Evolutionary conservation across 2,797 vertebrate species (phyloP).

Genomic region (Chelon labrosus): DNA sequence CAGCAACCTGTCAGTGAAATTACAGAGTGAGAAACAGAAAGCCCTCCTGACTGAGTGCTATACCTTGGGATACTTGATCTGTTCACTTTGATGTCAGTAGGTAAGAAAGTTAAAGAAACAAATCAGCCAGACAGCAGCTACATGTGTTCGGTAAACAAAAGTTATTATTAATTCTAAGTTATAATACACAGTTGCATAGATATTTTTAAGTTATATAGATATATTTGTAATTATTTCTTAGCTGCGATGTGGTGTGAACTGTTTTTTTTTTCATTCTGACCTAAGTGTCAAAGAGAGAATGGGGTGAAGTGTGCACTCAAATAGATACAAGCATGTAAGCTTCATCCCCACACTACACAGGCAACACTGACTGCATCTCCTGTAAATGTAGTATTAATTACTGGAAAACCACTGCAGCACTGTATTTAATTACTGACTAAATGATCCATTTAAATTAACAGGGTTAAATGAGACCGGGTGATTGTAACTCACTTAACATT

Average conservation of each 20-base stretch:
- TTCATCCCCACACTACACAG: slow-evolving; percentile 32
- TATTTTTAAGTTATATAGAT: slow-evolving; percentile 6
- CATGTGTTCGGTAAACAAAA: slow-evolving; percentile 84
- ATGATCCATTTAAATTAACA: slow-evolving; percentile 84
- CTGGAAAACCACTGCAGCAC: slow-evolving; percentile 78
- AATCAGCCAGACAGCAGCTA: slow-evolving; percentile 78
- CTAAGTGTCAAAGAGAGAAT: slow-evolving; percentile 1
- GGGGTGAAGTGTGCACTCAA: slow-evolving; percentile 6
- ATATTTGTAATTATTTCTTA: slow-evolving; percentile 54
- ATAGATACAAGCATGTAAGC: slow-evolving; percentile 11
- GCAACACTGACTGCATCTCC: slow-evolving; percentile 63
- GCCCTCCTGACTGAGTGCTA: slow-evolving; percentile 77
- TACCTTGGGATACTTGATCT: slow-evolving; percentile 81
- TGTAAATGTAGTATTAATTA: slow-evolving; percentile 83
- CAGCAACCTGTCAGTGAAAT: slow-evolving; percentile 78
- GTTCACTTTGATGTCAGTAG: slow-evolving; percentile 85
- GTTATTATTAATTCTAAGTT: slow-evolving; percentile 79
- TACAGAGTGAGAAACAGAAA: slow-evolving; percentile 82
- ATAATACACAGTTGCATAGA: slow-evolving; percentile 17
- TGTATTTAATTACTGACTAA: slow-evolving; percentile 85
- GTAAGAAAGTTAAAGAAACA: slow-evolving; percentile 82
- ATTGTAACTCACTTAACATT: slow-evolving; percentile 83
- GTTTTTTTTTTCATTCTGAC: slow-evolving; percentile 32
- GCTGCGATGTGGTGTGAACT: slow-evolving; percentile 30
- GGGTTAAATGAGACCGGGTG: slow-evolving; percentile 79